Conservation (phyloP, 2,797 vertebrate genomes). For the Eospalax fontanierii region DNA sequence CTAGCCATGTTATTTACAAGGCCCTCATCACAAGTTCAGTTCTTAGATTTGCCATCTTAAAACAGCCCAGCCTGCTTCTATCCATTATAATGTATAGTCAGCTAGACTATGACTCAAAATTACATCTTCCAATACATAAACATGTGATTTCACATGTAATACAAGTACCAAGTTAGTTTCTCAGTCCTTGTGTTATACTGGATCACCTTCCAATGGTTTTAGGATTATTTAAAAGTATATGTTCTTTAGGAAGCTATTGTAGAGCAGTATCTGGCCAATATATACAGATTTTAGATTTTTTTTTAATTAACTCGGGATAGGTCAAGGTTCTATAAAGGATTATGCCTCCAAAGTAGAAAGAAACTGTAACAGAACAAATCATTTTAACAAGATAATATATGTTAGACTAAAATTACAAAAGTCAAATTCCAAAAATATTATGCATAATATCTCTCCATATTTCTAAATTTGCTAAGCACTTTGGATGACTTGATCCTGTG, state of each 20-base stretch:
- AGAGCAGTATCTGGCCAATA: not conserved
- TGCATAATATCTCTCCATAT: not conserved
- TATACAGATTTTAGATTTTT: not conserved
- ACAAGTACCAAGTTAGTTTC: not conserved
- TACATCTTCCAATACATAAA: constrained; percentile 17
- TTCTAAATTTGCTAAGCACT: not conserved
- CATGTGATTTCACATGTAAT: constrained; percentile 20
- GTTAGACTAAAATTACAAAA: constrained; percentile 54
- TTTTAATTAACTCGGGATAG: not conserved
- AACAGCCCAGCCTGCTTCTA: not conserved
- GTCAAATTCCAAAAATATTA: constrained; percentile 43
- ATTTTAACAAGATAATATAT: constrained; percentile 48
- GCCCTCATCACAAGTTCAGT: not conserved
- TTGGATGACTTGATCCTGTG: constrained; percentile 23
- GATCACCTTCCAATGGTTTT: not conserved
- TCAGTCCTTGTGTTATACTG: constrained; percentile 12
- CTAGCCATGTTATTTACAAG: not conserved
- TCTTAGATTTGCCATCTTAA: not conserved
- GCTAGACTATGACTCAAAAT: constrained; percentile 2
- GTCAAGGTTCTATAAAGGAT: constrained; percentile 18
- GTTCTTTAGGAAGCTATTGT: constrained; percentile 22
- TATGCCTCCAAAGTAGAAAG: constrained; percentile 23
- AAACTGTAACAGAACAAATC: constrained; percentile 2
- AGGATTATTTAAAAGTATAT: constrained; percentile 15
- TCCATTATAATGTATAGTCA: not conserved